Percentiles rank a stretch among this genome's conserved stretches.
Evolutionary conservation across 1,140 invertebrate species (phyloP).

Genomic region (Sminthurinus signatus): DNA sequence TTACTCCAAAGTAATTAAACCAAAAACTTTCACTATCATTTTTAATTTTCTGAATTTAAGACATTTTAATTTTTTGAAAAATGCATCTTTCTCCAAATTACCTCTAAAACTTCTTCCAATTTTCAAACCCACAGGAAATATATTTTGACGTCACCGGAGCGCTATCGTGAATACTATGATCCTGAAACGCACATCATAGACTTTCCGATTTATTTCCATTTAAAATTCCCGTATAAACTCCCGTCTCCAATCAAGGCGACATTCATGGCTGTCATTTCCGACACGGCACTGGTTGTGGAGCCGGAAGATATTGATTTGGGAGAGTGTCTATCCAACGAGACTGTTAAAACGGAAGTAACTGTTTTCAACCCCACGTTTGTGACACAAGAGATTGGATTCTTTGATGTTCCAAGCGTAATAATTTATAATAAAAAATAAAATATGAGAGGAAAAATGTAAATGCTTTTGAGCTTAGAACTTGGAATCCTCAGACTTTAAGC

Average conservation of each 20-base stretch:
- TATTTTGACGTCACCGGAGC: background rate
- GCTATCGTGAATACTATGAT: constrained; percentile 6
- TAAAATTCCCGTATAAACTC: constrained; percentile 6
- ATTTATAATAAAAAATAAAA: too few relatives aligned
- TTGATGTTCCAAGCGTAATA: constrained; percentile 19
- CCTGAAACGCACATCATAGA: constrained; percentile 12
- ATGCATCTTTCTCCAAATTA: background rate
- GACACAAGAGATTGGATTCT: constrained; percentile 9
- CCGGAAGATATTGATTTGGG: constrained; percentile 20
- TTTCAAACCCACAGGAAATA: too few relatives aligned
- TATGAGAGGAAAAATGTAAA: too few relatives aligned
- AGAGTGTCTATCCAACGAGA: constrained; percentile 10
- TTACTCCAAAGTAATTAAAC: constrained; percentile 23
- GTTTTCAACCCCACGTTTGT: background rate
- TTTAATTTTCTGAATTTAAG: too few relatives aligned
- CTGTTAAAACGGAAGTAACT: constrained; percentile 5
- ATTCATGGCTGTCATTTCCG: constrained; percentile 12
- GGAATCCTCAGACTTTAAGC: background rate
- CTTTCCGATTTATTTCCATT: constrained; percentile 15
- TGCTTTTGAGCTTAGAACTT: too few relatives aligned
- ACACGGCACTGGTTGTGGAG: background rate
- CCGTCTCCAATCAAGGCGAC: constrained; percentile 11
- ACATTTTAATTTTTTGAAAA: background rate
- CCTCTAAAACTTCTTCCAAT: background rate
- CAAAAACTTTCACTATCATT: too few relatives aligned